A percentile compares a stretch with the other conserved stretches of the same genome.
These are phyloP conservation scores for Calyptomena viridis DNA, from an alignment of 2,113 vertebrate genomes.

Conservation along the genomic window DNA sequence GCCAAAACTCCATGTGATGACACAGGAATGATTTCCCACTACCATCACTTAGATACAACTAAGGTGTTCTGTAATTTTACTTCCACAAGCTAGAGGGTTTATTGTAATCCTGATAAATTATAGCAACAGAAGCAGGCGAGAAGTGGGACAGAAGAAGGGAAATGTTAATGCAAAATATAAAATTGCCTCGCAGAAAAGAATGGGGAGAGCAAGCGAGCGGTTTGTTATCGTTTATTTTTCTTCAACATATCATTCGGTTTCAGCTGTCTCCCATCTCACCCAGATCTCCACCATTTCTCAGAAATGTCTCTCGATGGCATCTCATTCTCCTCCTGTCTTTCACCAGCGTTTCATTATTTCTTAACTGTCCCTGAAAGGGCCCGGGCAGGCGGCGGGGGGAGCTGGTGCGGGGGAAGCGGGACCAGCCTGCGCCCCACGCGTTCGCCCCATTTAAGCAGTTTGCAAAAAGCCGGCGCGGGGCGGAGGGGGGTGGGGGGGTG, in stretches of 20 bases:
- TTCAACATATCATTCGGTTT: conserved; percentile 66
- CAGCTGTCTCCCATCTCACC: conserved; percentile 67
- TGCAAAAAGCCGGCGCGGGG: background rate
- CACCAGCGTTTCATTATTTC: conserved; percentile 64
- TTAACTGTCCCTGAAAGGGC: conserved; percentile 60
- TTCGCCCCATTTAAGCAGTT: conserved; percentile 46
- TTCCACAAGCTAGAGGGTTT: conserved; percentile 62
- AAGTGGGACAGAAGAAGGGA: conserved; percentile 59
- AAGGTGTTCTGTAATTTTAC: conserved; percentile 52
- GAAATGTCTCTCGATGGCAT: conserved; percentile 63
- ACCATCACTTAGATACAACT: background rate
- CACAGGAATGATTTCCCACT: conserved; percentile 1
- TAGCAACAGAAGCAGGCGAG: conserved; percentile 24
- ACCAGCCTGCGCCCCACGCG: background rate
- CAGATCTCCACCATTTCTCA: conserved; percentile 68
- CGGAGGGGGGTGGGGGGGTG: background rate
- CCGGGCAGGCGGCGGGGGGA: background rate
- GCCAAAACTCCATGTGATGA: background rate
- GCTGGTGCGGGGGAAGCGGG: background rate
- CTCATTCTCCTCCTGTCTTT: conserved; percentile 67
- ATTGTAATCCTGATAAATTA: conserved; percentile 69
- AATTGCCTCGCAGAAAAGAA: conserved; percentile 53
- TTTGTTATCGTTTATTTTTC: conserved; percentile 73
- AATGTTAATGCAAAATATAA: conserved; percentile 65
- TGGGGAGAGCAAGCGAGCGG: background rate